phyloP scores from a whole-genome alignment of 2,888 invertebrate species.

The Anticlea derivata region DNA sequence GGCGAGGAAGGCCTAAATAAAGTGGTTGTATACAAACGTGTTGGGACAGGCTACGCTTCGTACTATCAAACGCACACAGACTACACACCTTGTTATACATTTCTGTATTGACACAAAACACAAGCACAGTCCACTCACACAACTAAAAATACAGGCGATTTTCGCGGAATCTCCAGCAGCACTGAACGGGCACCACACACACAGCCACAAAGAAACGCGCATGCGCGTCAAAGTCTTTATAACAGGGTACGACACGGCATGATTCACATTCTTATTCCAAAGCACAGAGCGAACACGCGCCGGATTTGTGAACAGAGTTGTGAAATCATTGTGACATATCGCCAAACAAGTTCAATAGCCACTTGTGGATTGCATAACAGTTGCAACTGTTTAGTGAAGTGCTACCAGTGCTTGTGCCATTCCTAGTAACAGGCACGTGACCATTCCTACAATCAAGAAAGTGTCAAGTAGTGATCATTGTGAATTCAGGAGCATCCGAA shows the following conservation, averaged over 20 bases:
- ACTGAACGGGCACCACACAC: conserved; percentile 59
- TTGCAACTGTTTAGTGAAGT: conserved; percentile 50
- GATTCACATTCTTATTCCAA: conserved; percentile 54
- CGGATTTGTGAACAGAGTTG: conserved; percentile 54
- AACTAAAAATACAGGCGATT: conserved; percentile 45
- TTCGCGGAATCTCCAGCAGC: conserved; percentile 67
- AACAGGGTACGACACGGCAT: conserved; percentile 42
- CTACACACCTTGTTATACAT: conserved; percentile 36
- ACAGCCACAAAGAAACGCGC: conserved; percentile 51
- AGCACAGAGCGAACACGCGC: conserved; percentile 54
- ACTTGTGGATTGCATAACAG: conserved; percentile 51
- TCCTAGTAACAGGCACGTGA: conserved; percentile 47
- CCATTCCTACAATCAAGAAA: conserved; percentile 52
- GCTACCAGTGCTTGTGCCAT: conserved; percentile 54
- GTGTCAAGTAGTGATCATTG: conserved; percentile 60
- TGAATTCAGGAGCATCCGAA: conserved; percentile 63
- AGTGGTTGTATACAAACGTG: conserved; percentile 49
- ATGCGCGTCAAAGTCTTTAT: conserved; percentile 51
- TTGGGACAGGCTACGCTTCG: conserved; percentile 51
- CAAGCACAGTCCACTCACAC: conserved; percentile 46
- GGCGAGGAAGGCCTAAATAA: conserved; percentile 41
- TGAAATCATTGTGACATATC: conserved; percentile 79
- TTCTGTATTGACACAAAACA: conserved; percentile 41
- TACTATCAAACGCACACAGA: conserved; percentile 49
- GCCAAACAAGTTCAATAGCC: conserved; percentile 43